Conservation (phyloP, 2,113 vertebrate genomes). For the Platysternon megacephalum region DNA sequence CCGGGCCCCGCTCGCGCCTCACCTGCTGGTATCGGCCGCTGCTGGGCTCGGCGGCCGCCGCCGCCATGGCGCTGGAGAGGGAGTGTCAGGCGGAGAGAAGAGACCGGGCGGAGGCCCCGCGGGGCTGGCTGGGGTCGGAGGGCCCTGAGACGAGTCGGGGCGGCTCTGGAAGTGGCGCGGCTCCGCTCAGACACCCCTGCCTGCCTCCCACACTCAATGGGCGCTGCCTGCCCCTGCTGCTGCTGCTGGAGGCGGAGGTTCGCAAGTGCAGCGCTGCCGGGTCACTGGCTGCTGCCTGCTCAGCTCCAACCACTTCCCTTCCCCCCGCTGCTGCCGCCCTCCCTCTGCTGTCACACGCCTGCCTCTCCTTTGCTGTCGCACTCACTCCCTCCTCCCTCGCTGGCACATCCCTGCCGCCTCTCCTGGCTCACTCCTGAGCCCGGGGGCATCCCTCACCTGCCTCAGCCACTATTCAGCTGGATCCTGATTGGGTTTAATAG, state of each 20-base stretch:
- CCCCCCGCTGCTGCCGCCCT: background rate
- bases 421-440: background rate
- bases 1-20: background rate
- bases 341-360: background rate
- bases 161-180: background rate
- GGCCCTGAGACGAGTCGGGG: background rate
- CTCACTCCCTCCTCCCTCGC: background rate
- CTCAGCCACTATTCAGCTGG: too few relatives aligned
- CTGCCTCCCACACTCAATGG: background rate
- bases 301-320: background rate
- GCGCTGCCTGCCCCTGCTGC: background rate
- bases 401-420: background rate
- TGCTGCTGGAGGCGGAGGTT: background rate
- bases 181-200: background rate
- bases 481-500: too few relatives aligned
- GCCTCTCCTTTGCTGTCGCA: background rate
- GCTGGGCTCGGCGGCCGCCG: conserved; percentile 63
- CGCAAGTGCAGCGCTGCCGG: background rate
- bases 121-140: background rate
- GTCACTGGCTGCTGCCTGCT: background rate
- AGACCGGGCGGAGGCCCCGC: background rate
- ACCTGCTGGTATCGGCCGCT: conserved; percentile 75
- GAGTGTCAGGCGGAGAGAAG: background rate
- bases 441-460: background rate
- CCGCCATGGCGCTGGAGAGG: conserved; percentile 67